Conservation (phyloP, 2,888 invertebrate species). For the Spialia ferax region DNA sequence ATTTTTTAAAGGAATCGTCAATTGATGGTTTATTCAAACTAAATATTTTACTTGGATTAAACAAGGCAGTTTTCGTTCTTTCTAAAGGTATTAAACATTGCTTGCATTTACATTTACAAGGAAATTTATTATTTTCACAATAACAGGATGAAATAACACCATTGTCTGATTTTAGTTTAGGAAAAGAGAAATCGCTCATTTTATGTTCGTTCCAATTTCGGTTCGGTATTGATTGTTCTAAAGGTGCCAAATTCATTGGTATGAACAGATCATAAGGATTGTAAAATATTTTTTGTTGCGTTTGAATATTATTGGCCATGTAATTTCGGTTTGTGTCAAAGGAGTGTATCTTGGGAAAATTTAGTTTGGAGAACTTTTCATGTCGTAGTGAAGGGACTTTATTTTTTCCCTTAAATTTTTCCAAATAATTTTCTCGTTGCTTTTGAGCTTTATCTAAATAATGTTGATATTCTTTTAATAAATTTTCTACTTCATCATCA, state of each 20-base stretch:
- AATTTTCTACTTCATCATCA: slow-evolving; percentile 73
- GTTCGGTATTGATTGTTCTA: slow-evolving; percentile 13
- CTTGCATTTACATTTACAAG: slow-evolving; percentile 70
- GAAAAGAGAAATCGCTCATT: slow-evolving; percentile 9
- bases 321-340: slow-evolving; percentile 20
- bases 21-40: slow-evolving; percentile 7
- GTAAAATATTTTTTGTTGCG: slow-evolving; percentile 40
- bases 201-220: slow-evolving; percentile 52
- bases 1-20: slow-evolving; percentile 8
- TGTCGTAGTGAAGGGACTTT: slow-evolving; percentile 69
- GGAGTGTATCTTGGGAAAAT: slow-evolving; percentile 39
- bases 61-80: neutral
- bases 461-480: slow-evolving; percentile 74
- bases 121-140: slow-evolving; percentile 63
- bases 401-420: slow-evolving; percentile 71
- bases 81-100: slow-evolving; percentile 55
- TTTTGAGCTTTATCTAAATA: slow-evolving; percentile 76
- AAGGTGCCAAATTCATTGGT: slow-evolving; percentile 46
- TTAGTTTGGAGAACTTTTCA: slow-evolving; percentile 64
- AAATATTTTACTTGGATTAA: slow-evolving; percentile 19
- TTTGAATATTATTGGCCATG: slow-evolving; percentile 37
- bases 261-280: slow-evolving; percentile 65
- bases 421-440: slow-evolving; percentile 64
- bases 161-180: slow-evolving; percentile 47
- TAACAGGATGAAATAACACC: slow-evolving; percentile 61